Percentiles rank a stretch among this genome's conserved stretches.
Evolutionary conservation across 1,140 invertebrate genomes (phyloP).

Genomic region (Bombus haemorrhoidalis): DNA sequence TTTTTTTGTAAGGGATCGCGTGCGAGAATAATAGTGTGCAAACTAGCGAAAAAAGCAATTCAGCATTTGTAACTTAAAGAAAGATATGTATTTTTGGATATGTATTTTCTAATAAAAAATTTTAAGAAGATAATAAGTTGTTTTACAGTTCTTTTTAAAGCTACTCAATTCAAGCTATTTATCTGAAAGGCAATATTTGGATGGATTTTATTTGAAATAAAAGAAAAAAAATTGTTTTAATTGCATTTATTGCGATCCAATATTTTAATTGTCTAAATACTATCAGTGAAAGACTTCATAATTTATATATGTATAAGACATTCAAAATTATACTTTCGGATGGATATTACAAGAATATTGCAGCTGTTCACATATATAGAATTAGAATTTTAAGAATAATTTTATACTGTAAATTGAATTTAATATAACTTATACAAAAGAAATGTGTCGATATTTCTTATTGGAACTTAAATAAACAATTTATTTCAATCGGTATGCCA

Average conservation of each 20-base stretch:
- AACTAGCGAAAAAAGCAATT: not conserved
- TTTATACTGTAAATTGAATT: not conserved
- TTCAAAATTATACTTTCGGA: conserved; percentile 37
- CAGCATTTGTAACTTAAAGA: not conserved
- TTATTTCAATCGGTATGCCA: not conserved
- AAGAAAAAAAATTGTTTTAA: not conserved
- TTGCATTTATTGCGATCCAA: conserved; percentile 33
- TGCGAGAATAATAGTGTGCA: not conserved
- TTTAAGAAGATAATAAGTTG: not conserved
- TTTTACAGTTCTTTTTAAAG: not conserved
- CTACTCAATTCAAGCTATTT: not conserved
- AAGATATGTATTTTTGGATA: conserved; percentile 29
- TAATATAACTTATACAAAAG: not conserved
- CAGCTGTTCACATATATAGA: conserved; percentile 23
- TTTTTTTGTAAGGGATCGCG: not conserved
- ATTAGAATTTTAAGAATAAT: not conserved
- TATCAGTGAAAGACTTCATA: conserved; percentile 39
- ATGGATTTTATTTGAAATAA: conserved; percentile 7
- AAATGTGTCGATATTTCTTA: not conserved
- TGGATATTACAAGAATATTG: conserved; percentile 38
- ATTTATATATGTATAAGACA: conserved; percentile 3
- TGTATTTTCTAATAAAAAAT: conserved; percentile 34
- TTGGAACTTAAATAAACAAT: not conserved
- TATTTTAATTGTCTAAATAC: conserved; percentile 40
- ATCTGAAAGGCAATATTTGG: not conserved